Evolutionary conservation across 2,113 vertebrate genomes (phyloP).

Genomic region (Suncus etruscus): DNA sequence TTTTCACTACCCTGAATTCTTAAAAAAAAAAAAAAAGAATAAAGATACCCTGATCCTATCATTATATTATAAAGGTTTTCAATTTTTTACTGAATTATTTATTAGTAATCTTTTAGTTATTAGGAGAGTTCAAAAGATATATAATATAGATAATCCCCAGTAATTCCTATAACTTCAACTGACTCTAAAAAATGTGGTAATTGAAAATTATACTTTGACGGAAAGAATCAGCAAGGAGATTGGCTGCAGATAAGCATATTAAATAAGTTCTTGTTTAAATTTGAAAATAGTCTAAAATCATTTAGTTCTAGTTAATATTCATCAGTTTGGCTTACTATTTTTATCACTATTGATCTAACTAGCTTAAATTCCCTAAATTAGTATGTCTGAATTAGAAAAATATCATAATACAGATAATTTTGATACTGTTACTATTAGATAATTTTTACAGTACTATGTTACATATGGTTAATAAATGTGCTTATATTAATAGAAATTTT

Average conservation of each 20-base stretch:
- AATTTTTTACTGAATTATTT: conserved; percentile 49
- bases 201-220: conserved; percentile 23
- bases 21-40: not conserved
- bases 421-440: conserved; percentile 15
- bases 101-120: not conserved
- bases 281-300: conserved; percentile 16
- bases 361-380: conserved; percentile 25
- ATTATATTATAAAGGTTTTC: not conserved
- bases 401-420: not conserved
- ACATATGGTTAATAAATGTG: not conserved
- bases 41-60: not conserved
- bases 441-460: not conserved
- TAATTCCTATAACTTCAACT: conserved; percentile 38
- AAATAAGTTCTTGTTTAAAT: conserved; percentile 51
- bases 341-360: conserved; percentile 18
- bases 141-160: conserved; percentile 39
- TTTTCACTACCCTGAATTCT: not conserved
- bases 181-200: conserved; percentile 36
- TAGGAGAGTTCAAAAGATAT: conserved; percentile 12
- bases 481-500: not conserved
- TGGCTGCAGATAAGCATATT: not conserved
- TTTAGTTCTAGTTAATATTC: not conserved
- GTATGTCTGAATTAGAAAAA: not conserved
- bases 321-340: not conserved
- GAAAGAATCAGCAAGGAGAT: conserved; percentile 31